Evolutionary conservation across 2,113 vertebrate genomes (phyloP), one percentile per base, ranked within the genome.

Genomic region (Stigmatopora nigra): DNA sequence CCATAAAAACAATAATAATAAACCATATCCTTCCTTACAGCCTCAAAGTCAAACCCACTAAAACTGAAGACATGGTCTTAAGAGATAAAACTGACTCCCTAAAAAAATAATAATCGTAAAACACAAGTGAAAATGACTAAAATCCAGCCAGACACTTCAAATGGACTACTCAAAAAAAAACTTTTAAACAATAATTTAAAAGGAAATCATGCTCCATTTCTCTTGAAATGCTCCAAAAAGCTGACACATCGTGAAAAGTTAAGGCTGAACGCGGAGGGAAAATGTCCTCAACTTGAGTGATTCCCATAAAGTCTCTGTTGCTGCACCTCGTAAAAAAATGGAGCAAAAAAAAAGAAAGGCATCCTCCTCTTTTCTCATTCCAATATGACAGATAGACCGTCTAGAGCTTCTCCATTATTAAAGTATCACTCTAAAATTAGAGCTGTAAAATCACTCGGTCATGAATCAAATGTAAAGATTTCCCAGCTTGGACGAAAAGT

Each of bases 391-490:
- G 56, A 77, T 58, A 76, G 77, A 81, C 47, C 51, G 44, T 69
- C 46, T 38, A 62, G 73, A 71, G 62, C 61, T 45, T 73, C 83
- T 73, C 77, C 70, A 83, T 89, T 86, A 87, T 89, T 86, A 84
- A 89, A 87, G 85, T 85, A 87, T 90, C 81, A 83, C 78, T 81
- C 82, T 85, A 65, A 68, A 76, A 86, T 86, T 87, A 85, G 80
- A 85, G 72, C 82, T 67, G 79, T 76, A 68, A 82, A 82, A 84
- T 79, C 75, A 75, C 78, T 64, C 71, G 76, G 76, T 72, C 82
- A 77, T 88, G 85, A 81, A 87, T 85, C 84, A 89, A 76, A 70
- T 55, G 74, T 77, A 70, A 81, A 72, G 68, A 46, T 56, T 56
- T 56, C 13, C 6, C 5, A 51, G 38, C 41, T 22, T 41, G 15